These are phyloP conservation scores for Harpagoxenus sublaevis DNA, from an alignment of 2,888 invertebrate species.

Conservation along the genomic window DNA sequence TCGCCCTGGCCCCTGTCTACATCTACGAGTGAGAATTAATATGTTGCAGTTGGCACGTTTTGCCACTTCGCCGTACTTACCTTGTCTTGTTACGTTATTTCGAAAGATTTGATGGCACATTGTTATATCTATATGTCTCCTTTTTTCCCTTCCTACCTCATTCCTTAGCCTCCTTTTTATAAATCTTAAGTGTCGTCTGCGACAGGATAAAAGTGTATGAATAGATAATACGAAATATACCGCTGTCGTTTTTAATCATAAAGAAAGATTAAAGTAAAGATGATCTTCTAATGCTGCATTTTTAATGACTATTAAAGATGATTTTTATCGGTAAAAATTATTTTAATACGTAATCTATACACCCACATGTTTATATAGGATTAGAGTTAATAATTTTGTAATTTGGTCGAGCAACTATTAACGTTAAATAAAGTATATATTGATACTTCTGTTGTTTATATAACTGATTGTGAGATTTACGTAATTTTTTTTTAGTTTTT, in stretches of 20 bases:
- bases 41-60: slow-evolving; percentile 27
- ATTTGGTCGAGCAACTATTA: not conserved
- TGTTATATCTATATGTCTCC: not conserved
- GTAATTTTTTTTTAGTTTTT: not conserved
- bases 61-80: not conserved
- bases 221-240: not conserved
- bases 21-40: slow-evolving; percentile 8
- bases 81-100: slow-evolving; percentile 6
- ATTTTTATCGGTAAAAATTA: not conserved
- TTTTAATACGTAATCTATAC: not conserved
- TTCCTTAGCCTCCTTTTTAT: not conserved
- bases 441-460: not conserved
- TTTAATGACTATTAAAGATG: not conserved
- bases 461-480: too few relatives aligned
- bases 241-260: not conserved
- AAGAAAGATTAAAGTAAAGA: not conserved
- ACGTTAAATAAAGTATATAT: not conserved
- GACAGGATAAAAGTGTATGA: too few relatives aligned
- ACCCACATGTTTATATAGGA: not conserved
- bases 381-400: not conserved
- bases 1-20: not conserved
- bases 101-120: not conserved
- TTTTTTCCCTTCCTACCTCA: not conserved
- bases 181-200: not conserved
- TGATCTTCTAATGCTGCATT: not conserved